Conservation (phyloP, 2,797 vertebrate species). For the Characodon lateralis region DNA sequence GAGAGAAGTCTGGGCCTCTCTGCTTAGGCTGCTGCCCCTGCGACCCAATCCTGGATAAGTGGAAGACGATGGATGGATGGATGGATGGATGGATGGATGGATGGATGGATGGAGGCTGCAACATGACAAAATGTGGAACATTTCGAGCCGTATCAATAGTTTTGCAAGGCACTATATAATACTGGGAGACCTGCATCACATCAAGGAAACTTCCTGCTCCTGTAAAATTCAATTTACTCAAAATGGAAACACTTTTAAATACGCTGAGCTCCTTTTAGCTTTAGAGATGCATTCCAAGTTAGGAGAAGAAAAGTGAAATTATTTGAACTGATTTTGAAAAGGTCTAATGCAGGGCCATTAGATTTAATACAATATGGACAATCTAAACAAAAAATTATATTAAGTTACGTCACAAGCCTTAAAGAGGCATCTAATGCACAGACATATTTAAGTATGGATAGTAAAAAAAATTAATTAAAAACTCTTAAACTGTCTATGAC, state of each 20-base stretch:
- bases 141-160: background rate
- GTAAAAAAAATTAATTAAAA: too few relatives aligned
- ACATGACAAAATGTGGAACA: background rate
- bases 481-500: background rate
- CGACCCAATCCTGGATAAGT: too few relatives aligned
- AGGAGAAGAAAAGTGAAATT: background rate
- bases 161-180: background rate
- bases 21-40: too few relatives aligned
- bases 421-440: background rate
- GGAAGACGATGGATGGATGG: too few relatives aligned
- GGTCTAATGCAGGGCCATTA: background rate
- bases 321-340: background rate
- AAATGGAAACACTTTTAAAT: background rate
- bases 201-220: background rate
- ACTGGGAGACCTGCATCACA: background rate
- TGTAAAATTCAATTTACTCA: conserved; percentile 12
- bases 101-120: background rate
- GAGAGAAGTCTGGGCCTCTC: too few relatives aligned
- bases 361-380: background rate
- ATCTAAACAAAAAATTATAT: background rate
- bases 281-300: background rate
- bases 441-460: background rate
- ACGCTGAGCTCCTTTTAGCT: background rate
- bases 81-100: too few relatives aligned
- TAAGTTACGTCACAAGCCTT: background rate